Conservation (phyloP, 2,113 vertebrate genomes). For the Thymallus thymallus region DNA sequence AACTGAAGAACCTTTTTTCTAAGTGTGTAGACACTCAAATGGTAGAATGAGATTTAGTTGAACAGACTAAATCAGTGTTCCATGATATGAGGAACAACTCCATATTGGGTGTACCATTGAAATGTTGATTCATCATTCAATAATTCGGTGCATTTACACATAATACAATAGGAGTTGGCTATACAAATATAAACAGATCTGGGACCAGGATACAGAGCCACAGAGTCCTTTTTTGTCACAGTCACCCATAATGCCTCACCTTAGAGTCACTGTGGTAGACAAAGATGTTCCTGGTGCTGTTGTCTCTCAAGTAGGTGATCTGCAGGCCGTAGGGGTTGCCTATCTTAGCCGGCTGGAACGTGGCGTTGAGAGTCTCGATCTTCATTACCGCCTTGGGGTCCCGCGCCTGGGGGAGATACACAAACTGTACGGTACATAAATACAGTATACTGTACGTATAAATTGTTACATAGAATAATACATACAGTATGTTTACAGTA, state of each 20-base stretch:
- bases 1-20: too few species aligned
- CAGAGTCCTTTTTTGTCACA: not conserved
- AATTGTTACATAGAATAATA: not conserved
- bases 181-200: too few species aligned
- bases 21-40: too few species aligned
- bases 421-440: slow-evolving; percentile 9
- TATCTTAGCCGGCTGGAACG: slow-evolving; percentile 90
- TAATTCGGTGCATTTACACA: too few species aligned
- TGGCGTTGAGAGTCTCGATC: slow-evolving; percentile 89
- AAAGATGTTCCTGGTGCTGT: slow-evolving; percentile 94
- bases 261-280: slow-evolving; percentile 92
- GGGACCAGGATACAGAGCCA: not conserved
- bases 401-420: slow-evolving; percentile 75
- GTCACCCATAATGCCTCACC: slow-evolving; percentile 63
- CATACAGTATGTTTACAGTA: not conserved
- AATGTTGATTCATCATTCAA: too few species aligned
- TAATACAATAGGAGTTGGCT: too few species aligned
- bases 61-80: too few species aligned
- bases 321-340: slow-evolving; percentile 90
- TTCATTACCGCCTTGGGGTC: slow-evolving; percentile 93
- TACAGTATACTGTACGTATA: not conserved
- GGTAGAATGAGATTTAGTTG: too few species aligned
- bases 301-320: slow-evolving; percentile 93
- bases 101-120: too few species aligned
- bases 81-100: too few species aligned